phyloP scores from a whole-genome alignment of 2,797 vertebrate species.

The Chlorospingus flavigularis region DNA sequence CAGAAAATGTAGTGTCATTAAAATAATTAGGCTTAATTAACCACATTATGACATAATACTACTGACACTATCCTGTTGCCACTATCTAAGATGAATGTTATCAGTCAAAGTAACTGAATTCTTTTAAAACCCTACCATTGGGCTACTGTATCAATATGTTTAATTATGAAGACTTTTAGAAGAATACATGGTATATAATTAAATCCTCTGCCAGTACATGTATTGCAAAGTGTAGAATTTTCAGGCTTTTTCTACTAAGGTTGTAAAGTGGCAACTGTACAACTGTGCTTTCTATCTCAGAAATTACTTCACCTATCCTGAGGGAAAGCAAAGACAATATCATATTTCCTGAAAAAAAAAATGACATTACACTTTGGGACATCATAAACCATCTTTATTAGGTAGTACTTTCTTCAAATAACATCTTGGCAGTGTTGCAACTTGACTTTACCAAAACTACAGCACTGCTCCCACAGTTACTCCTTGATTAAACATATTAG shows the following conservation, averaged over 20 bases:
- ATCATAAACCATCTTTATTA: slow-evolving; percentile 21
- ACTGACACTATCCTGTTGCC: background rate
- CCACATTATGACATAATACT: background rate
- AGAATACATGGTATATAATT: background rate
- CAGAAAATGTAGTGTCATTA: background rate
- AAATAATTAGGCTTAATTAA: background rate
- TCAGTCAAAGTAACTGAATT: background rate
- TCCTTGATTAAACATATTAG: background rate
- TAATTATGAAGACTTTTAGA: background rate
- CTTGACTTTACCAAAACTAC: background rate
- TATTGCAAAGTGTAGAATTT: background rate
- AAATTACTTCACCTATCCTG: slow-evolving; percentile 23
- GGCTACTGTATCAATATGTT: background rate
- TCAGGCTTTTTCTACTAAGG: background rate
- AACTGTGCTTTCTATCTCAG: background rate
- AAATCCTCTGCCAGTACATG: background rate
- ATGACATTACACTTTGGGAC: background rate
- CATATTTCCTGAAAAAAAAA: background rate
- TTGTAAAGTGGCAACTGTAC: background rate
- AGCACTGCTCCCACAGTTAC: background rate
- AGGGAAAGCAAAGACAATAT: slow-evolving; percentile 14
- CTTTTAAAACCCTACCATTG: background rate
- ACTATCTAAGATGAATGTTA: background rate
- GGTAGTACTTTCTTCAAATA: background rate
- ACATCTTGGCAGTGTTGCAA: background rate